Percentiles rank a stretch among this genome's conserved stretches.
Evolutionary conservation across 2,888 invertebrate species (phyloP).

Genomic region (Cryptocephalus primarius): DNA sequence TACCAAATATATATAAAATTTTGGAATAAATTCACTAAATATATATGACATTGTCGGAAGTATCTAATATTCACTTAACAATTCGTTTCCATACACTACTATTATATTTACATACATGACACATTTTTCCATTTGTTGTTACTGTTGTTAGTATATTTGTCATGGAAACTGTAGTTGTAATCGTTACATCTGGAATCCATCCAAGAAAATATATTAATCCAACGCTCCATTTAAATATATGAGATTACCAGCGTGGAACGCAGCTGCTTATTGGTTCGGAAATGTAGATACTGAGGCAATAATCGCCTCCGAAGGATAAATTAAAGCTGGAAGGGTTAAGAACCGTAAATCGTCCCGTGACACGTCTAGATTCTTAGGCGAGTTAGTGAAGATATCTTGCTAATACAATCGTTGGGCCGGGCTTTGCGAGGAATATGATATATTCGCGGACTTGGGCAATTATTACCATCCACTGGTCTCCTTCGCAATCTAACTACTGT

Average conservation of each 20-base stretch:
- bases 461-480: slow-evolving; percentile 25
- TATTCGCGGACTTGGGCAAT: slow-evolving; percentile 28
- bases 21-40: no score
- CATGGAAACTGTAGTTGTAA: no score
- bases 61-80: no score
- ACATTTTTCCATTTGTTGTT: no score
- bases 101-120: no score
- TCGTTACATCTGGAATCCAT: no score
- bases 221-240: slow-evolving; percentile 5
- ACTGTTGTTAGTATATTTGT: no score
- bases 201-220: no score
- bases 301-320: slow-evolving; percentile 18
- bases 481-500: slow-evolving; percentile 8
- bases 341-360: slow-evolving; percentile 27
- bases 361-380: slow-evolving; percentile 29
- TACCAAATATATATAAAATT: no score
- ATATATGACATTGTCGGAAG: no score
- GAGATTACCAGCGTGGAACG: slow-evolving; percentile 18
- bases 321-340: slow-evolving; percentile 28
- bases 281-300: slow-evolving; percentile 25
- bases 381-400: slow-evolving; percentile 29
- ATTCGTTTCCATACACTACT: no score
- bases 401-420: slow-evolving; percentile 25
- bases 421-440: slow-evolving; percentile 25
- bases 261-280: slow-evolving; percentile 32